A percentile compares a stretch with the other conserved stretches of the same genome.
These are phyloP conservation scores for Pentalonia nigronervosa DNA, from an alignment of 1,140 invertebrate species.

Conservation along the genomic window DNA sequence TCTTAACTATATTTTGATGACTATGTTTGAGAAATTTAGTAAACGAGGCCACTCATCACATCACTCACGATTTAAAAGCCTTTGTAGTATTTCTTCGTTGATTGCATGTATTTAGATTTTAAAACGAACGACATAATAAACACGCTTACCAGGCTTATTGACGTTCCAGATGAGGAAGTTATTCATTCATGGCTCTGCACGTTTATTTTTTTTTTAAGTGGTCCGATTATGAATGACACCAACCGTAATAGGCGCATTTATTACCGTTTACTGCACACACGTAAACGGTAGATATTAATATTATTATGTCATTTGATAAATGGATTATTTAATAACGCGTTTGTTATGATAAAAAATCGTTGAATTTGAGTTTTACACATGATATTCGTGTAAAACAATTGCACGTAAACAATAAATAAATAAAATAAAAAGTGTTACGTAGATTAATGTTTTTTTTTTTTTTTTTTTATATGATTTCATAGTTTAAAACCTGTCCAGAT, in stretches of 20 bases:
- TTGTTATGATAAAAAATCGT: not conserved
- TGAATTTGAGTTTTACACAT: not conserved
- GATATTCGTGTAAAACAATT: not conserved
- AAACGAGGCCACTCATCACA: not conserved
- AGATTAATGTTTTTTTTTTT: not conserved
- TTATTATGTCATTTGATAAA: constrained; percentile 25
- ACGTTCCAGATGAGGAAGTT: constrained; percentile 50
- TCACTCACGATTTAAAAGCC: not conserved
- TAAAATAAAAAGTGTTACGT: not conserved
- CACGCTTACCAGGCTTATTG: constrained; percentile 22
- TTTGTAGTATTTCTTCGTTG: constrained; percentile 44
- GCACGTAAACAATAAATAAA: not conserved
- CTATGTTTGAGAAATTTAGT: not conserved
- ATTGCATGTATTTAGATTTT: constrained; percentile 8
- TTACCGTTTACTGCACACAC: not conserved
- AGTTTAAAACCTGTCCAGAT: not conserved
- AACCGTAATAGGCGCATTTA: constrained; percentile 42
- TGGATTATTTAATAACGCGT: not conserved
- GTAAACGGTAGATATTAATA: not conserved
- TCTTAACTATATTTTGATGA: not conserved
- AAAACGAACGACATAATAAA: constrained; percentile 16
- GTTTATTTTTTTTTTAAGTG: constrained; percentile 53
- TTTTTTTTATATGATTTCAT: not conserved
- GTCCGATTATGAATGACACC: constrained; percentile 55
- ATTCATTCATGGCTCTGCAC: constrained; percentile 40